Evolutionary conservation across 2,113 vertebrate genomes (phyloP).

Genomic region (Echinops telfairi): DNA sequence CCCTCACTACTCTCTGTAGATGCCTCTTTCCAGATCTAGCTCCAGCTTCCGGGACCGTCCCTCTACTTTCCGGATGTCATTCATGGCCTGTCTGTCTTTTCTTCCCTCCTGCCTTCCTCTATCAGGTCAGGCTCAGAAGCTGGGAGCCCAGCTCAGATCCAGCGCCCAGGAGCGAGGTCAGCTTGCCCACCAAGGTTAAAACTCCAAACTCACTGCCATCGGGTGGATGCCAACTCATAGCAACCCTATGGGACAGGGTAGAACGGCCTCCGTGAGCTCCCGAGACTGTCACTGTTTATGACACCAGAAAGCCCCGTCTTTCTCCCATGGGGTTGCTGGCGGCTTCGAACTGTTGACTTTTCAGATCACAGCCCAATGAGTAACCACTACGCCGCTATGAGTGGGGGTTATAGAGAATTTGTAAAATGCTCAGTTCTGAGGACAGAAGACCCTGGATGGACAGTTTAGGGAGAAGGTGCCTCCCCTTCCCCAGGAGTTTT

Average conservation of each 20-base stretch:
- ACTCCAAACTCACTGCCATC: too few species aligned
- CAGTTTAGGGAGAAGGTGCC: not conserved
- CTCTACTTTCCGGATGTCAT: not conserved
- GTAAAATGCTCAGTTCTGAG: not conserved
- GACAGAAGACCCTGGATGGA: not conserved
- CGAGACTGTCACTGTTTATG: too few species aligned
- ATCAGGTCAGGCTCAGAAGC: not conserved
- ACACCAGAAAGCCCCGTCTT: too few species aligned
- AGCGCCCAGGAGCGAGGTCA: constrained; percentile 30
- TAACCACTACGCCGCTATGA: not conserved
- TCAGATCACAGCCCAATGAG: too few species aligned
- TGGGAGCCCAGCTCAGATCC: not conserved
- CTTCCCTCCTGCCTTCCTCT: not conserved
- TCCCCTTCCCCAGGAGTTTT: not conserved
- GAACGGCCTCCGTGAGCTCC: too few species aligned
- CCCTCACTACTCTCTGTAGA: not conserved
- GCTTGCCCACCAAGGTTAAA: not conserved
- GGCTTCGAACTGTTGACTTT: too few species aligned
- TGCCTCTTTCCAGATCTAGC: not conserved
- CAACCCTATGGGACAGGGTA: too few species aligned
- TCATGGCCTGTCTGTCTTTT: not conserved
- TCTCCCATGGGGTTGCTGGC: too few species aligned
- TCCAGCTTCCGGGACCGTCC: not conserved
- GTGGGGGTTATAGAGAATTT: not conserved
- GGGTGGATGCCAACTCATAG: too few species aligned